Evolutionary conservation across 2,113 vertebrate genomes (phyloP), one percentile per base, ranked within the genome.

Genomic region (Prochilodus magdalenae): DNA sequence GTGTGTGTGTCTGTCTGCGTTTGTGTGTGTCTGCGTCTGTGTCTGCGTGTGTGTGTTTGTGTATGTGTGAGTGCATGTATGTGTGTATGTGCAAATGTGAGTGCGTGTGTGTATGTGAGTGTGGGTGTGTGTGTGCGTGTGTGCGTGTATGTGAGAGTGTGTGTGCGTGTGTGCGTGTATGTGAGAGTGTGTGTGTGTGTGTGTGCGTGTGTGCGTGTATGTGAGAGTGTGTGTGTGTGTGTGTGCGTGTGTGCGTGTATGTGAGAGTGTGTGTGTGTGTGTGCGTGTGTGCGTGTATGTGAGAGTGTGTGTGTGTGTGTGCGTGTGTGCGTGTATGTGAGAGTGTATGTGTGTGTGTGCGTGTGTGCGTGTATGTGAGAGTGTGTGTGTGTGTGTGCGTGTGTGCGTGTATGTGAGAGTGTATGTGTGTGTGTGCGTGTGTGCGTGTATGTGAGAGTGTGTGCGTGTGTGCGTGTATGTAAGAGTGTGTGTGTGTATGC

Each of bases 41-140:
- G 47, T 3, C 66, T 53, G 44, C 83, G 75, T 49, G 83, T 74
- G 87, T 69, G 53, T 76, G 80, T 88, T 75, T 86, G 81, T 84
- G 84, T 80, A 65, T 83, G 87, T 86, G 87, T 77, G 83, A 83
- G 83, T 72, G 86, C 80, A n/a, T n/a, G n/a, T n/a, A n/a, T n/a
- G n/a, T n/a, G n/a, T n/a, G n/a, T n/a, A n/a, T n/a, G n/a, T n/a
- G n/a, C n/a, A n/a, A n/a, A n/a, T n/a, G n/a, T n/a, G n/a, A n/a
- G 84, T 88, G 81, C 30, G 70, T 55, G 44, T 84, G 77, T 55
- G 83, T 73, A 86, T 71, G 86, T 81, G 84, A 87, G 81, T 49
- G 49, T 88, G 81, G 30, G 70, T 55, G 44, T 84, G 77, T 55
- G 83, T 73, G 87, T 71, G 86, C 80, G 84, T 88, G 81, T 49